Percentiles rank a stretch among this genome's conserved stretches.
These are phyloP conservation scores for Bibio marci DNA, from an alignment of 2,888 invertebrate species.

Conservation along the genomic window DNA sequence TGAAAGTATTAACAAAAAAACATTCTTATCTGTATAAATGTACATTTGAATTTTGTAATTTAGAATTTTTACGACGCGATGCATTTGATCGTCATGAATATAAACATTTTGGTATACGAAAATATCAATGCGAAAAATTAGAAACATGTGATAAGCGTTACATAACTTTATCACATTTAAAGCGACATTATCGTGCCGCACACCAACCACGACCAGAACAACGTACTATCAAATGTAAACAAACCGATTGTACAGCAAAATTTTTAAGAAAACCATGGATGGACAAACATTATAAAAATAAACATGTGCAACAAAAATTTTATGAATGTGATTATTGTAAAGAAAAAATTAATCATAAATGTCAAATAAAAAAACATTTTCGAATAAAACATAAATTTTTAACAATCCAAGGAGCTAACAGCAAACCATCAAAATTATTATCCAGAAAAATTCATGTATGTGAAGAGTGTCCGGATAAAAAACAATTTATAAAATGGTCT, in stretches of 20 bases:
- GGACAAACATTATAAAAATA: constrained; percentile 32
- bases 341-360: neutral
- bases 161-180: neutral
- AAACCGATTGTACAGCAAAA: constrained; percentile 23
- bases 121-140: constrained; percentile 13
- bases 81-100: constrained; percentile 37
- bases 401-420: neutral
- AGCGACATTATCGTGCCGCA: neutral
- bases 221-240: neutral
- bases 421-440: neutral
- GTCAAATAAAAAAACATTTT: neutral
- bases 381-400: neutral
- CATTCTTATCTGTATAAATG: too few relatives aligned
- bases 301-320: constrained; percentile 24
- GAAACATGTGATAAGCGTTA: neutral
- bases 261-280: constrained; percentile 34
- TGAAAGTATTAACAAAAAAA: too few relatives aligned
- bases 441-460: neutral
- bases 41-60: constrained; percentile 24
- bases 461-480: neutral
- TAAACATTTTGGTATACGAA: constrained; percentile 32
- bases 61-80: constrained; percentile 34
- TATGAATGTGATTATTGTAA: constrained; percentile 25
- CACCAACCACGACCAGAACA: neutral
- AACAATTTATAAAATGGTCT: constrained; percentile 29